Evolutionary conservation across 2,113 vertebrate species (phyloP).

Genomic region (Beaufortia kweichowensis): DNA sequence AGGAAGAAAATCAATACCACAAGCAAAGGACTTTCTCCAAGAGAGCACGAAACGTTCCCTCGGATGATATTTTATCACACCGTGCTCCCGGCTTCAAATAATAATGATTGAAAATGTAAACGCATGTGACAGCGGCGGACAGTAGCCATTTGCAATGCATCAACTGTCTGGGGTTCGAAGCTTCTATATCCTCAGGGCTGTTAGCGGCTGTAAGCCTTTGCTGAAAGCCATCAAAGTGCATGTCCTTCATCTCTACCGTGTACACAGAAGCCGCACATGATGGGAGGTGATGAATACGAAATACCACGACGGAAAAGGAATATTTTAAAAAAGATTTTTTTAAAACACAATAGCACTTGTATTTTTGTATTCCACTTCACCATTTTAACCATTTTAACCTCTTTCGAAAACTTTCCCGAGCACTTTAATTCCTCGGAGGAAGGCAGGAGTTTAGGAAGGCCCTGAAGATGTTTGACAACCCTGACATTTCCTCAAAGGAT

Average conservation of each 20-base stretch:
- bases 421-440: neutral
- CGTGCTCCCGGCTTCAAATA: slow-evolving; percentile 34
- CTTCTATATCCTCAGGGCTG: slow-evolving; percentile 22
- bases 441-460: neutral
- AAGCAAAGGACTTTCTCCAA: slow-evolving; percentile 49
- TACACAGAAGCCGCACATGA: neutral
- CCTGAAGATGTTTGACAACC: slow-evolving; percentile 32
- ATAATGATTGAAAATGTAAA: slow-evolving; percentile 52
- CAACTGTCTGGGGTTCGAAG: slow-evolving; percentile 5
- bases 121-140: slow-evolving; percentile 40
- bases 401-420: slow-evolving; percentile 3
- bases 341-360: neutral
- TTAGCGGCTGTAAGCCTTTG: slow-evolving; percentile 12
- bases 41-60: slow-evolving; percentile 44
- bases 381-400: neutral
- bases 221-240: slow-evolving; percentile 28
- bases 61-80: slow-evolving; percentile 45
- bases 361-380: neutral
- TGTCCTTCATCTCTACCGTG: slow-evolving; percentile 8
- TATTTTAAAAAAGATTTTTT: neutral
- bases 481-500: slow-evolving; percentile 50
- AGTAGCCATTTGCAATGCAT: slow-evolving; percentile 38
- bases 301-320: neutral
- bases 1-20: slow-evolving; percentile 59
- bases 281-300: neutral